phyloP scores from a whole-genome alignment of 2,888 invertebrate genomes.

The Trachelus iudaicus region DNA sequence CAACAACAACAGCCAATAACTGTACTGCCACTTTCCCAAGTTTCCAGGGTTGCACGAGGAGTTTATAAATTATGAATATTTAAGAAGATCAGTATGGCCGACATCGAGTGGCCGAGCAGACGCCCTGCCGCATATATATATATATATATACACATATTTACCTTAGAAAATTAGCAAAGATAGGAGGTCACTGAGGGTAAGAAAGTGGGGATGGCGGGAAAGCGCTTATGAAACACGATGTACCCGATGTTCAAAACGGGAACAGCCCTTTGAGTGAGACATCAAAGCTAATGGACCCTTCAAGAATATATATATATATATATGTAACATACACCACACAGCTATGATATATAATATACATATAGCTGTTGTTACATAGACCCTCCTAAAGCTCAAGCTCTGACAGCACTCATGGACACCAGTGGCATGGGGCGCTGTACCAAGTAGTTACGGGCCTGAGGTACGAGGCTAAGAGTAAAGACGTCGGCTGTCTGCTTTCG shows the following conservation, averaged over 20 bases:
- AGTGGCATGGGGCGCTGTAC: not conserved
- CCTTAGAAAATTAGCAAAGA: conserved; percentile 37
- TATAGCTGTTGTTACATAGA: not conserved
- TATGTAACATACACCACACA: not conserved
- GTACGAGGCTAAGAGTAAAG: conserved; percentile 10
- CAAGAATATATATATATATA: not conserved
- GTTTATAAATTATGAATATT: conserved; percentile 59
- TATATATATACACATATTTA: conserved; percentile 33
- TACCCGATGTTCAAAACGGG: conserved; percentile 55
- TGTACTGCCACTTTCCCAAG: not conserved
- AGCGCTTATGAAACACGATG: conserved; percentile 60
- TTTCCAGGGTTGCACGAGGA: conserved; percentile 22
- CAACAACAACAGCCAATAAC: not conserved
- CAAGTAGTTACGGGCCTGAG: not conserved
- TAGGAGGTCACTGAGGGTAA: conserved; percentile 25
- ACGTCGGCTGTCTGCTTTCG: not conserved
- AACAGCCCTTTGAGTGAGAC: conserved; percentile 60
- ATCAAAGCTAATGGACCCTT: conserved; percentile 61
- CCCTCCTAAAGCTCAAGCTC: not conserved
- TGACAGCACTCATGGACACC: not conserved
- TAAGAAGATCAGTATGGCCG: conserved; percentile 29
- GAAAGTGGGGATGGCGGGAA: conserved; percentile 40
- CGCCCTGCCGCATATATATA: not conserved
- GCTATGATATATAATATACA: not conserved
- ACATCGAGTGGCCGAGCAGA: not conserved